Percentiles rank a stretch among this genome's conserved stretches.
phyloP scores from a whole-genome alignment of 1,140 invertebrate genomes.

The Lepidurus apus region DNA sequence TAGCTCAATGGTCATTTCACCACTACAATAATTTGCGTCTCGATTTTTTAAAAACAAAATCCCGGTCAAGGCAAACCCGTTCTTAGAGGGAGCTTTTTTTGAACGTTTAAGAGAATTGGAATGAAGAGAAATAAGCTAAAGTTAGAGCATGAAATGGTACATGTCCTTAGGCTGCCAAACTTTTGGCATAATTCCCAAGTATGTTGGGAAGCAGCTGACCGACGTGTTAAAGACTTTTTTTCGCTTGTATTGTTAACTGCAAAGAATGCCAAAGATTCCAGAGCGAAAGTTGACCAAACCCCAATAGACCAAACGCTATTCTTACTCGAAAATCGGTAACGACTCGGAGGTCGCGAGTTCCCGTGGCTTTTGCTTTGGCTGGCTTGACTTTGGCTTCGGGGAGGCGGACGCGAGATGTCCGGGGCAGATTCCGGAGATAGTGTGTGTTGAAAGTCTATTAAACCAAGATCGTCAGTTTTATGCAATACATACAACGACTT shows the following conservation, averaged over 20 bases:
- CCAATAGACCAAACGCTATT: not conserved
- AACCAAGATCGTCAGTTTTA: no score
- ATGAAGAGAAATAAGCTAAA: not conserved
- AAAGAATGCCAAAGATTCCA: not conserved
- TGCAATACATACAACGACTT: no score
- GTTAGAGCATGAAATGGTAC: constrained; percentile 6
- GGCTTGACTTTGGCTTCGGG: constrained; percentile 24
- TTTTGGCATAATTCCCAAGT: constrained; percentile 9
- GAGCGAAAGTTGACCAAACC: not conserved
- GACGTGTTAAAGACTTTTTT: not conserved
- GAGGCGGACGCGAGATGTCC: constrained; percentile 19
- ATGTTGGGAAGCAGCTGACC: constrained; percentile 22
- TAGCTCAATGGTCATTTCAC: not conserved
- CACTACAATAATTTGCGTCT: not conserved
- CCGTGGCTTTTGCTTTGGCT: not conserved
- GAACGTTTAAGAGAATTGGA: not conserved
- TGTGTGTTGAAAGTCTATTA: not conserved
- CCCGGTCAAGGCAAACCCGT: not conserved
- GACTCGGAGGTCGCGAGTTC: not conserved
- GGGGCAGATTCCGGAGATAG: not conserved
- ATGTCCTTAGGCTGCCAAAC: not conserved
- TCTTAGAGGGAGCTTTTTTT: not conserved
- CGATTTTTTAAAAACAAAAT: not conserved
- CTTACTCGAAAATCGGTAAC: constrained; percentile 18
- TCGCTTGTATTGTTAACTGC: not conserved